A percentile compares a stretch with the other conserved stretches of the same genome.
These are phyloP conservation scores for Nymphalis io DNA, from an alignment of 1,140 invertebrate genomes.

Conservation along the genomic window DNA sequence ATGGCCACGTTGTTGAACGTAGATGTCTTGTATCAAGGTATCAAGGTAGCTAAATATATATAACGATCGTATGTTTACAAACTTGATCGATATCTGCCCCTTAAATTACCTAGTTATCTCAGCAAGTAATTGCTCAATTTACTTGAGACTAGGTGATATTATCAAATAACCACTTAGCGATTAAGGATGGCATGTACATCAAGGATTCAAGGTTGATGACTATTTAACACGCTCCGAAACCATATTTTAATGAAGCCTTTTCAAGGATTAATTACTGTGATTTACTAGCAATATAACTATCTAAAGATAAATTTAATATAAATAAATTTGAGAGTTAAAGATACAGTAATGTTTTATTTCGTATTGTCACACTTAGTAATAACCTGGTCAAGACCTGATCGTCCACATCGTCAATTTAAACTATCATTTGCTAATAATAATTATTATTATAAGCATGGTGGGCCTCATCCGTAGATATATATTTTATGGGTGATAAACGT, in stretches of 20 bases:
- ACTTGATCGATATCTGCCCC: slow-evolving; percentile 50
- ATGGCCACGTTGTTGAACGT: background rate
- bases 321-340: too few relatives aligned
- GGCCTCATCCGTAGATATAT: slow-evolving; percentile 46
- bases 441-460: slow-evolving; percentile 22
- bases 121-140: slow-evolving; percentile 72
- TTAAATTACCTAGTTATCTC: slow-evolving; percentile 63
- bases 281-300: slow-evolving; percentile 8
- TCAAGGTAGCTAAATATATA: background rate
- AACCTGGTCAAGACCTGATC: too few relatives aligned
- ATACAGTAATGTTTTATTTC: too few relatives aligned
- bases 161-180: slow-evolving; percentile 50
- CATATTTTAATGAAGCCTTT: slow-evolving; percentile 5
- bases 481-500: slow-evolving; percentile 59
- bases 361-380: too few relatives aligned
- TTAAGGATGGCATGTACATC: slow-evolving; percentile 9
- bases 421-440: slow-evolving; percentile 23
- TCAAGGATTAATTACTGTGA: slow-evolving; percentile 16
- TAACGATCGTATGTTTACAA: background rate
- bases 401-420: slow-evolving; percentile 2
- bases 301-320: too few relatives aligned
- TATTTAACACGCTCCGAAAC: slow-evolving; percentile 12
- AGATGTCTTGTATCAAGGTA: background rate
- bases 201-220: slow-evolving; percentile 15
- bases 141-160: slow-evolving; percentile 49